Evolutionary conservation across 1,140 invertebrate species (phyloP).

Genomic region (Eulimnadia texana): DNA sequence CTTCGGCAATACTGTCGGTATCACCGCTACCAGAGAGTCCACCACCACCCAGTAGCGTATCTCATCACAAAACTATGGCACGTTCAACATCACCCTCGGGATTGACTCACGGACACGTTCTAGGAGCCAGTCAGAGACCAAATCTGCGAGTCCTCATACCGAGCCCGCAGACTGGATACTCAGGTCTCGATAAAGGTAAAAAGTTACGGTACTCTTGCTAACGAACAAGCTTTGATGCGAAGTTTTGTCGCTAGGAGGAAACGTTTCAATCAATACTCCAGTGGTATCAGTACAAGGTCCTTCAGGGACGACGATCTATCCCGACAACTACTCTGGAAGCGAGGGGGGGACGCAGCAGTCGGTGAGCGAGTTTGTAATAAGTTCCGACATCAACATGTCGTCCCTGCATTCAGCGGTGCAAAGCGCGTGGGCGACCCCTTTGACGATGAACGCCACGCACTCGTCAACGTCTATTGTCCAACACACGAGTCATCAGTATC

Average conservation of each 20-base stretch:
- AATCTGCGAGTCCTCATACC: conserved; percentile 71
- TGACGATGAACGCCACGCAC: too few relatives aligned
- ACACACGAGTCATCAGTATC: conserved; percentile 45
- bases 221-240: too few relatives aligned
- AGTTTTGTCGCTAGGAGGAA: not conserved
- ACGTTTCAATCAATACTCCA: not conserved
- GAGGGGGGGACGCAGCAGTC: not conserved
- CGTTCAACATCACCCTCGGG: conserved; percentile 16
- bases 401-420: not conserved
- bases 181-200: too few relatives aligned
- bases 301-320: not conserved
- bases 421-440: not conserved
- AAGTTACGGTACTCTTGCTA: too few relatives aligned
- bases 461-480: not conserved
- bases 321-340: not conserved
- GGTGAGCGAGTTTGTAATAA: not conserved
- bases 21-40: conserved; percentile 47
- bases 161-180: conserved; percentile 36
- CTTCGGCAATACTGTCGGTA: conserved; percentile 56
- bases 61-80: conserved; percentile 30
- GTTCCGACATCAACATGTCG: not conserved
- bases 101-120: conserved; percentile 17
- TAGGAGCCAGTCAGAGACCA: conserved; percentile 35
- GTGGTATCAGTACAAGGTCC: not conserved
- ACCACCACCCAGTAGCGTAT: conserved; percentile 38